These are phyloP conservation scores for Cephus pygmeus DNA, from an alignment of 2,888 invertebrate species.

Conservation along the genomic window DNA sequence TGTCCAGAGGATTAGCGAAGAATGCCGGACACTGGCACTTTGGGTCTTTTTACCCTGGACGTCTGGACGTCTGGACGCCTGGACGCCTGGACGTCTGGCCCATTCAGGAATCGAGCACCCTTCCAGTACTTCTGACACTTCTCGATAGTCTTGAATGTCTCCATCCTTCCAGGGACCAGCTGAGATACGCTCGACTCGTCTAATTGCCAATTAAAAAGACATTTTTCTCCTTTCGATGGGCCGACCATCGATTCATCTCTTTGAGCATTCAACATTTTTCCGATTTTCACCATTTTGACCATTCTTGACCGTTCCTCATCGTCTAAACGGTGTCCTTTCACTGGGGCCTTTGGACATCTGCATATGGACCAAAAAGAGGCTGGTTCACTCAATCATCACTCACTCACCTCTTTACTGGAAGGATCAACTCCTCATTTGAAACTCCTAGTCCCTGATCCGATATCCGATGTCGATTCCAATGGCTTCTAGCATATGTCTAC, in stretches of 20 bases:
- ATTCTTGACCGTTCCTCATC: no score
- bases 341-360: slow-evolving; percentile 31
- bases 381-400: no score
- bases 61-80: no score
- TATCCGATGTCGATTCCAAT: no score
- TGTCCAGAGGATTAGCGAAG: slow-evolving; percentile 45
- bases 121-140: slow-evolving; percentile 25
- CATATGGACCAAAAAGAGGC: slow-evolving; percentile 11
- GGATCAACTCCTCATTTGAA: no score
- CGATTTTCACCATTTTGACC: no score
- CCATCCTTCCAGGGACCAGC: slow-evolving; percentile 47
- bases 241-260: neutral
- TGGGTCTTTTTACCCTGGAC: slow-evolving; percentile 37
- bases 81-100: slow-evolving; percentile 12
- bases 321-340: slow-evolving; percentile 15
- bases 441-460: no score
- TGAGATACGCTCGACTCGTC: slow-evolving; percentile 55
- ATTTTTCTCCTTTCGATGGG: slow-evolving; percentile 41
- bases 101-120: slow-evolving; percentile 15
- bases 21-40: slow-evolving; percentile 35
- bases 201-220: slow-evolving; percentile 65
- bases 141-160: slow-evolving; percentile 31
- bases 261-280: no score
- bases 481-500: no score
- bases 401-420: no score